Evolutionary conservation across 2,797 vertebrate species (phyloP), one percentile per base, ranked within the genome.

Genomic region (Sphaeramia orbicularis): DNA sequence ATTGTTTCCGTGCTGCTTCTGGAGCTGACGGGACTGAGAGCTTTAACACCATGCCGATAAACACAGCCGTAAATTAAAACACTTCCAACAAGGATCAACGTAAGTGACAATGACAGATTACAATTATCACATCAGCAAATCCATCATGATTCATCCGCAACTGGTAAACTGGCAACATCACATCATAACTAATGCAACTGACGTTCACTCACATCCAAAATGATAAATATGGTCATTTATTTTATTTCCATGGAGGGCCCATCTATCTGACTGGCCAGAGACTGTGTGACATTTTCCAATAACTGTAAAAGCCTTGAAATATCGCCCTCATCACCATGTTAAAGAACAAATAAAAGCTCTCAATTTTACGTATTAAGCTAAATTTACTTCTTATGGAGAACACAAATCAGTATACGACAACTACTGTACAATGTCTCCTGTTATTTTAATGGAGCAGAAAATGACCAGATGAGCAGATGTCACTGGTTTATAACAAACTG

Each of bases 301-400:
- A 56, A 43, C 44, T 35, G 2, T 6, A 48, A 38, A 19, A 15
- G 10, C 49, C 37, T 43, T 8, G 27, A 64, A 41, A 14, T 30
- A 60, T 43, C 16, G 61, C 37, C 44, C 10, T 44, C 6, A 5
- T 49, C 24, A 35, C 2, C 4, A 30, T 14, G 62, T 58, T 54
- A 54, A 62, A 59, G 40, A 8, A 50, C 35, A 27, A 27, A 27
- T 27, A 27, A 27, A 63, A 10, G 54, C 13, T 10, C 49, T 15
- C 19, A 42, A 41, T 59, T 75, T 65, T 61, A 66, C 2, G 49
- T 32, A 36, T 74, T 37, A 52, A 58, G 65, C 27, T 71, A 40
- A 67, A 72, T 62, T 65, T 54, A 52, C 0, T 15, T 0, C 5
- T 15, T 8, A 32, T 7, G 2, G 10, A 18, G 13, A 54, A 12